Evolutionary conservation across 2,113 vertebrate genomes (phyloP).

Genomic region (Rhynchomys soricoides): DNA sequence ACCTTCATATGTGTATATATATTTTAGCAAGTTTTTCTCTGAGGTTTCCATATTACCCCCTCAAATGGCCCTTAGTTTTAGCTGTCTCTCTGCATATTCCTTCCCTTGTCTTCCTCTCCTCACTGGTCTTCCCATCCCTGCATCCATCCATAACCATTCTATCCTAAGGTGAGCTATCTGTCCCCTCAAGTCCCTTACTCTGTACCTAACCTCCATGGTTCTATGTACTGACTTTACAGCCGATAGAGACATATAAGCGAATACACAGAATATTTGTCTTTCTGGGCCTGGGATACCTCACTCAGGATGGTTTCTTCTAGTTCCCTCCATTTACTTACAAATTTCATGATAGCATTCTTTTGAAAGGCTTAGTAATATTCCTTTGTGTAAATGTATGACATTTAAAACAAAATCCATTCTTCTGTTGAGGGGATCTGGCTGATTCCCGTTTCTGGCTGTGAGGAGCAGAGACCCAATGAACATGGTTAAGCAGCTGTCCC

Average conservation of each 20-base stretch:
- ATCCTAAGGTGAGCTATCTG: background rate
- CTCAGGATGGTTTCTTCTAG: background rate
- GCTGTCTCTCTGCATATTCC: background rate
- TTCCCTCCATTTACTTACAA: background rate
- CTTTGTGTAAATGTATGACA: background rate
- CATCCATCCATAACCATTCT: background rate
- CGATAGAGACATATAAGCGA: no score
- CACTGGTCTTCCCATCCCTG: background rate
- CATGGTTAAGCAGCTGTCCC: background rate
- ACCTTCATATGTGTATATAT: background rate
- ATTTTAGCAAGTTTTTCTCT: background rate
- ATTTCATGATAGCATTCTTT: background rate
- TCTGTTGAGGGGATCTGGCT: background rate
- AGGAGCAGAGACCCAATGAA: background rate
- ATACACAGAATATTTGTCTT: background rate
- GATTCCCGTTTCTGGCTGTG: background rate
- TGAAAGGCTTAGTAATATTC: background rate
- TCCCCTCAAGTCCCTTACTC: background rate
- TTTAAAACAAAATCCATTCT: background rate
- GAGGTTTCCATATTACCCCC: background rate
- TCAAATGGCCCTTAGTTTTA: background rate
- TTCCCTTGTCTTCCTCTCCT: background rate
- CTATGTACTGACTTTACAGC: background rate
- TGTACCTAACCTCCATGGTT: background rate
- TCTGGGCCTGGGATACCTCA: background rate